phyloP scores from a whole-genome alignment of 37 sponge, comb jelly and placozoan genomes.

The Hormiphora californensis region DNA sequence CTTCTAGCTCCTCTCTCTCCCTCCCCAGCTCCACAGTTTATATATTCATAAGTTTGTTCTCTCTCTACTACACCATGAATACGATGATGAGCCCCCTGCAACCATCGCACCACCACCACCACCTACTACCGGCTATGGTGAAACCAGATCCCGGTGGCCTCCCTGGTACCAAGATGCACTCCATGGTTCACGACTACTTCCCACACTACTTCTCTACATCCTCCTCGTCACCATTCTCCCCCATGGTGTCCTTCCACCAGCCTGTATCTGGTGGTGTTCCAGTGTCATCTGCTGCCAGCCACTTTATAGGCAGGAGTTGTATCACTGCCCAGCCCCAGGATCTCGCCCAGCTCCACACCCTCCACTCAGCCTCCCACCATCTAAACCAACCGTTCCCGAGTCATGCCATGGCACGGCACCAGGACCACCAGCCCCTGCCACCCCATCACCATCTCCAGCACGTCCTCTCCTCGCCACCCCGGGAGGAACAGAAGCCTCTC shows the following conservation, averaged over 20 bases:
- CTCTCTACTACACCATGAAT: slow-evolving; percentile 42
- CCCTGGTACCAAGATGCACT: slow-evolving; percentile 46
- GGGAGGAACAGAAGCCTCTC: slow-evolving; percentile 5
- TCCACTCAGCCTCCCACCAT: too few relatives aligned
- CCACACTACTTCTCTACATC: slow-evolving; percentile 43
- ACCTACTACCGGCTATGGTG: slow-evolving; percentile 44
- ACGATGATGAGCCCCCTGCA: slow-evolving; percentile 49
- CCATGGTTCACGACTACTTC: slow-evolving; percentile 52
- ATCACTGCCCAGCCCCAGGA: too few relatives aligned
- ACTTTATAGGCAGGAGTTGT: too few relatives aligned
- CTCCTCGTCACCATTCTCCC: too few relatives aligned
- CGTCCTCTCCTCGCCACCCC: slow-evolving; percentile 30
- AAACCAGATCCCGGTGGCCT: slow-evolving; percentile 42
- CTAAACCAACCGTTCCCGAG: too few relatives aligned
- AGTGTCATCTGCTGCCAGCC: too few relatives aligned
- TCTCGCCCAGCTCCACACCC: slow-evolving; percentile 23
- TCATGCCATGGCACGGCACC: too few relatives aligned
- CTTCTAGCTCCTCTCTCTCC: too few relatives aligned
- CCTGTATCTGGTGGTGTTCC: too few relatives aligned
- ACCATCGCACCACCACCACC: too few relatives aligned
- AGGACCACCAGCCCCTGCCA: slow-evolving; percentile 14
- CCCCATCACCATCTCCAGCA: background rate
- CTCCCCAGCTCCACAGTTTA: too few relatives aligned
- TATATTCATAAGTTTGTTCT: too few relatives aligned
- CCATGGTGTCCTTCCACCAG: slow-evolving; percentile 49